Base-by-base conservation (phyloP, 2,888 invertebrate genomes). In the Microchrysa polita region DNA sequence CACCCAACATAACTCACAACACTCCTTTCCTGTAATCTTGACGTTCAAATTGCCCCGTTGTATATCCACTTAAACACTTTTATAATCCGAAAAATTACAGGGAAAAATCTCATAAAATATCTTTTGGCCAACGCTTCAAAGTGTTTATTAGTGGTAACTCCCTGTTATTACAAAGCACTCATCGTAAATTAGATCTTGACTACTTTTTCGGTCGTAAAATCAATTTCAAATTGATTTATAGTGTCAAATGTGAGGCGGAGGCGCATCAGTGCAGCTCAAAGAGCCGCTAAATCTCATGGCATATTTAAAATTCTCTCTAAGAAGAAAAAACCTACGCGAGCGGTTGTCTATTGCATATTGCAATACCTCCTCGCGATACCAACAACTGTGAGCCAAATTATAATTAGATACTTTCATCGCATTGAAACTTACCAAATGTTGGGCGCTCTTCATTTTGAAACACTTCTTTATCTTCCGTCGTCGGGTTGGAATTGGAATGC, bases 141-240 rank as follows among this genome's bases (percentile, higher is more conserved):
- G 67, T 67, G 53, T 67, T 67, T 67, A 67, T 67, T 34, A 55
- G 53, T 34, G 23, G 67, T 22, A 34, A 53, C 53, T 67, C 34
- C 34, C 34, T 55, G 55, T 55, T 67, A 67, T 67, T 55, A 67
- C 67, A 55, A 16, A 55, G 67, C 40, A 44, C 44, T 27, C 55
- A 40, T 55, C 67, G 14, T 67, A 67, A 67, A 67, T 67, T 67
- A 53, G 27, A 34, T 34, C 18, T n/a, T 7, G 55, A 67, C 67
- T 67, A 67, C 55, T 67, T 55, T 55, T 53, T 53, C 55, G 55
- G 18, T 67, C 67, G 34, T 67, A 67, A 67, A 67, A 67, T 27
- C 67, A 55, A 67, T 67, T 67, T 55, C 27, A 22, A 67, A 67
- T 67, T 67, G 67, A 67, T 67, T 67, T 67, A 67, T 67, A 9